A percentile compares a stretch with the other conserved stretches of the same genome.
phyloP scores from a whole-genome alignment of 2,888 invertebrate species.

The Drosophila flavopinicola region DNA sequence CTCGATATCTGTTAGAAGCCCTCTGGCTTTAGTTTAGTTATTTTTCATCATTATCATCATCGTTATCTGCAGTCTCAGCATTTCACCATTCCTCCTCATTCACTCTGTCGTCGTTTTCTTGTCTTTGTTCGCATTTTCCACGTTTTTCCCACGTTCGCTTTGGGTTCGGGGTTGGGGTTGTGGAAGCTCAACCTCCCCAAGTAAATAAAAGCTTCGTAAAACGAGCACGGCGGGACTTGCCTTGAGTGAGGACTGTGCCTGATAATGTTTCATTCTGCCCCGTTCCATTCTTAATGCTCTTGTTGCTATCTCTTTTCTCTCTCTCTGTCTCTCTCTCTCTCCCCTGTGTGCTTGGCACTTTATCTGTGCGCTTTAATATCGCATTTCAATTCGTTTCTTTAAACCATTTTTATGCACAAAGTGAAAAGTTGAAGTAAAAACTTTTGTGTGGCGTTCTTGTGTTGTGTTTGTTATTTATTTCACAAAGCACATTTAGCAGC shows the following conservation, averaged over 20 bases:
- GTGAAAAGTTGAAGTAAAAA: conserved; percentile 34
- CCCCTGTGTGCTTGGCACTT: conserved; percentile 5
- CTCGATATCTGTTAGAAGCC: conserved; percentile 25
- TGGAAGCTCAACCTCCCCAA: conserved; percentile 34
- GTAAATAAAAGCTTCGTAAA: conserved; percentile 26
- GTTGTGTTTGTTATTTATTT: conserved; percentile 6
- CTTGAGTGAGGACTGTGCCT: conserved; percentile 38
- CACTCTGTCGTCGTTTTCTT: conserved; percentile 28
- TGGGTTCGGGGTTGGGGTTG: conserved; percentile 16
- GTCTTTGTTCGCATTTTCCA: conserved; percentile 57
- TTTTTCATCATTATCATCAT: conserved; percentile 31
- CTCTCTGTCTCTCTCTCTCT: not conserved
- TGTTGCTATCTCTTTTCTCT: not conserved
- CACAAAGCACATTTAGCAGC: not conserved
- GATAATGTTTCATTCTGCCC: conserved; percentile 35
- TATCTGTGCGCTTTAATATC: conserved; percentile 40
- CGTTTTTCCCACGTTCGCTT: conserved; percentile 64
- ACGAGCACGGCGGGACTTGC: conserved; percentile 44
- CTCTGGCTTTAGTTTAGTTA: conserved; percentile 61
- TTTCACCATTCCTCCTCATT: conserved; percentile 40
- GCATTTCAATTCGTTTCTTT: conserved; percentile 25
- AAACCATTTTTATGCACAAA: conserved; percentile 23
- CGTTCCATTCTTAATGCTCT: conserved; percentile 4
- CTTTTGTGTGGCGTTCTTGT: conserved; percentile 1
- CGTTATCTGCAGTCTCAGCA: conserved; percentile 25